Conservation (phyloP, 2,797 vertebrate genomes). For the Lutjanus campechanus region DNA sequence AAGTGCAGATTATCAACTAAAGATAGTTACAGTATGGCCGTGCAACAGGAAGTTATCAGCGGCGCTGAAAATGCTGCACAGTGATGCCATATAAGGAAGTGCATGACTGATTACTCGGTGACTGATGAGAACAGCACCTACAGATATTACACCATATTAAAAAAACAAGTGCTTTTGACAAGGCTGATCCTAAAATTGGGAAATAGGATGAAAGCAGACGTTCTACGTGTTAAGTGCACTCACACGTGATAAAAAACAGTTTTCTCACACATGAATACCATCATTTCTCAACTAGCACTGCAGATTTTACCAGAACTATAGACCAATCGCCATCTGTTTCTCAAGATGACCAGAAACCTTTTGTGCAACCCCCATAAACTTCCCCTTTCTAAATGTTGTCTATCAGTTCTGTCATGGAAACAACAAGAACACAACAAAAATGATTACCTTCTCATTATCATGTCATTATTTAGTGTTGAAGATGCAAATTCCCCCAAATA, state of each 20-base stretch:
- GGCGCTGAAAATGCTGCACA: not conserved
- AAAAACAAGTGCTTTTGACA: constrained; percentile 2
- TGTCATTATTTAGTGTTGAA: not conserved
- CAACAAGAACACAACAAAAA: not conserved
- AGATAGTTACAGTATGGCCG: not conserved
- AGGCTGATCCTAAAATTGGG: not conserved
- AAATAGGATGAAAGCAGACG: not conserved
- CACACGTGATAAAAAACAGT: not conserved
- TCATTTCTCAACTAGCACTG: not conserved
- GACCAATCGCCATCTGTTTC: not conserved
- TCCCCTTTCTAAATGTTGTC: constrained; percentile 1
- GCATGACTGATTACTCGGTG: fast-evolving
- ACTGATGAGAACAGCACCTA: not conserved
- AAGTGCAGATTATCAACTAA: not conserved
- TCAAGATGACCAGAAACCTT: not conserved
- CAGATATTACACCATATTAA: not conserved
- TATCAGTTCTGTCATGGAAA: not conserved
- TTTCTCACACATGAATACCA: not conserved
- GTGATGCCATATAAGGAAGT: not conserved
- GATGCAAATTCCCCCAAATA: not conserved
- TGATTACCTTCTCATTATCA: not conserved
- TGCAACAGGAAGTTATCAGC: constrained; percentile 11
- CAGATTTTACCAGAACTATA: not conserved
- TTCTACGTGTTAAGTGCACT: not conserved
- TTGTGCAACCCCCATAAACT: constrained; percentile 1